Percentiles rank a stretch among this genome's conserved stretches.
Evolutionary conservation across 35 echinoderm and acorn worm genomes (phyloP).

Genomic region (Hemicentrotus pulcherrimus): DNA sequence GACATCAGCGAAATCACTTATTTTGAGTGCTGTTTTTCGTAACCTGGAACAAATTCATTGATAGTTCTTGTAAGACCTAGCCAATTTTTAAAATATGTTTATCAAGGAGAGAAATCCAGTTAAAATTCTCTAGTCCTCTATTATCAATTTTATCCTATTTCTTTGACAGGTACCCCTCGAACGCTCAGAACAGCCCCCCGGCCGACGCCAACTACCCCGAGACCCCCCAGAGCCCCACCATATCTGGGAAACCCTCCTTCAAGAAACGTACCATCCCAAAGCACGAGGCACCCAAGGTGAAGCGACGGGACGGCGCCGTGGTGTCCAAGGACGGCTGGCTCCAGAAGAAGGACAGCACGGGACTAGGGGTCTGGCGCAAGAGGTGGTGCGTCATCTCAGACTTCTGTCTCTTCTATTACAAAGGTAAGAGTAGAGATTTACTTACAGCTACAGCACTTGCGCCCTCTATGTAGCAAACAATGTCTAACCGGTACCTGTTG

Average conservation of each 20-base stretch:
- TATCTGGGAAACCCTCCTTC: slow-evolving; percentile 60
- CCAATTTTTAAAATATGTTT: too few species aligned
- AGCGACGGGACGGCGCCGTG: slow-evolving; percentile 53
- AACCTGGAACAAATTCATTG: too few species aligned
- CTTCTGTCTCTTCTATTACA: slow-evolving; percentile 92
- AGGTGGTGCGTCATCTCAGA: slow-evolving; percentile 91
- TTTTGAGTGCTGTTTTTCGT: too few species aligned
- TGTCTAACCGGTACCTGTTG: too few species aligned
- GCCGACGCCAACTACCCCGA: not conserved
- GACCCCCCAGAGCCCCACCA: not conserved
- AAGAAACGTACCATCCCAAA: slow-evolving; percentile 73
- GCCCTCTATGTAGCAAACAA: too few species aligned
- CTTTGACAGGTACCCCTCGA: not conserved
- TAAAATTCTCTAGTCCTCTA: too few species aligned
- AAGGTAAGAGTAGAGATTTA: slow-evolving; percentile 65
- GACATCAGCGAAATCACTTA: too few species aligned
- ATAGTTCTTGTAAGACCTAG: too few species aligned
- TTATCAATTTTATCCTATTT: not conserved
- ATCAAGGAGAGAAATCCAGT: too few species aligned
- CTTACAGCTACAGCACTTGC: too few species aligned
- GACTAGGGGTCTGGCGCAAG: slow-evolving; percentile 62
- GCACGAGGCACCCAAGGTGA: slow-evolving; percentile 51
- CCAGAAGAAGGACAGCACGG: slow-evolving; percentile 73
- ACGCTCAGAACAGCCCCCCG: not conserved
- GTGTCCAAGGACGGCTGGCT: slow-evolving; percentile 83